Conservation (phyloP, 2,113 vertebrate species). For the Carettochelys insculpta region DNA sequence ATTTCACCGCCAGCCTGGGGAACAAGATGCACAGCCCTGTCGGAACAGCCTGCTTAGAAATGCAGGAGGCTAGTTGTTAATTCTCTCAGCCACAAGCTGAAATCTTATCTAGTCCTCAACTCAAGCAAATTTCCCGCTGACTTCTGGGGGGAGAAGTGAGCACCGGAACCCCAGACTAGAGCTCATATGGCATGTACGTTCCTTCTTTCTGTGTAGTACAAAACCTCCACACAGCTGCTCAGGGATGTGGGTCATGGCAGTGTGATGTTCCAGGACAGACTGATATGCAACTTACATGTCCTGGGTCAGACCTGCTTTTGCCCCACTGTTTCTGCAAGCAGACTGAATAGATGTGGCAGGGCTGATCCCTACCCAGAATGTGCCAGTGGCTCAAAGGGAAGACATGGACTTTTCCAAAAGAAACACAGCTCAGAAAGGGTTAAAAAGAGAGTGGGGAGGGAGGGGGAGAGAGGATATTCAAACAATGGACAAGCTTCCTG, state of each 20-base stretch:
- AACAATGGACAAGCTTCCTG: background rate
- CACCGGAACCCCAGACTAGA: background rate
- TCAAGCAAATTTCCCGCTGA: accelerated
- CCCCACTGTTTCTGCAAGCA: background rate
- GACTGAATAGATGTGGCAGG: background rate
- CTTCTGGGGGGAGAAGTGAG: background rate
- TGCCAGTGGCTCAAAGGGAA: too few species aligned
- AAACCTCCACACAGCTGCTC: background rate
- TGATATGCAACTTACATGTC: background rate
- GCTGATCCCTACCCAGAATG: too few species aligned
- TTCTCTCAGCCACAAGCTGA: background rate
- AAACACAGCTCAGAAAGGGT: background rate
- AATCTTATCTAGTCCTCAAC: accelerated
- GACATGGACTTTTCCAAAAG: background rate
- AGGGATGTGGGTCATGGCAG: too few species aligned
- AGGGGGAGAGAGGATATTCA: background rate
- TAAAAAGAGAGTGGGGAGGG: background rate
- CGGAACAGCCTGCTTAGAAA: background rate
- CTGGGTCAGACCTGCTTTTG: background rate
- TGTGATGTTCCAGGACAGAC: too few species aligned
- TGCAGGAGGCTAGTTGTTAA: background rate
- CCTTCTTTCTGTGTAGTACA: background rate
- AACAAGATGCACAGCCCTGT: background rate
- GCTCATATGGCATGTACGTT: background rate
- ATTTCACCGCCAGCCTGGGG: background rate